Conservation (phyloP, 2,113 vertebrate genomes). For the Arenaria interpres region DNA sequence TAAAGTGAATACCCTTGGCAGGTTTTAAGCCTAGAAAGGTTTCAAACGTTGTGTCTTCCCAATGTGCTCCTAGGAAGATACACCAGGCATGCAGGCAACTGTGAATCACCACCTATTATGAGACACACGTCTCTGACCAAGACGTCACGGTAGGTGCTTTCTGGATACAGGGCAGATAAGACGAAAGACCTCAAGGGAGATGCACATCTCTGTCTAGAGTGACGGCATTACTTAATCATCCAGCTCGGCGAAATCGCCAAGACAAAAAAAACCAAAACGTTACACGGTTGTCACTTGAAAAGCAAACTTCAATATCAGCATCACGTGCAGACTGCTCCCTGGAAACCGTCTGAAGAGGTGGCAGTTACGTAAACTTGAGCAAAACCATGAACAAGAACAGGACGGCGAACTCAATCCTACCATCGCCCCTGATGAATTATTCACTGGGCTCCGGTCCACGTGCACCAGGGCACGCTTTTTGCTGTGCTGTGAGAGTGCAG, state of each 20-base stretch:
- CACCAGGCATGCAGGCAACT: accelerated
- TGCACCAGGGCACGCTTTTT: not conserved
- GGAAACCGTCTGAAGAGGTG: not conserved
- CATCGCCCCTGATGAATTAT: not conserved
- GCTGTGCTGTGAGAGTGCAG: not conserved
- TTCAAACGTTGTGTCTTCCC: not conserved
- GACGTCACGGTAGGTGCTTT: not conserved
- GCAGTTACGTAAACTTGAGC: not conserved
- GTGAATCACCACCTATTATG: not conserved
- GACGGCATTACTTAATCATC: not conserved
- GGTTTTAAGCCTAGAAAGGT: not conserved
- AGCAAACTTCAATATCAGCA: not conserved
- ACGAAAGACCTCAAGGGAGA: conserved; percentile 11
- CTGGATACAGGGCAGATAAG: not conserved
- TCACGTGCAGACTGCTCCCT: not conserved
- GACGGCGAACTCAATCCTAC: not conserved
- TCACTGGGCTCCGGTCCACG: not conserved
- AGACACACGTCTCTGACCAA: not conserved
- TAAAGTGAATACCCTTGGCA: not conserved
- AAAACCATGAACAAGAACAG: not conserved
- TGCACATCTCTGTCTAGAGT: not conserved
- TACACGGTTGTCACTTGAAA: not conserved
- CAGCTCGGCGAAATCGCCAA: not conserved
- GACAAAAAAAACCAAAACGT: not conserved
- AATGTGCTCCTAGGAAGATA: not conserved